Evolutionary conservation across 2,113 vertebrate species (phyloP), one percentile per base, ranked within the genome.

Genomic region (Anoura caudifer): DNA sequence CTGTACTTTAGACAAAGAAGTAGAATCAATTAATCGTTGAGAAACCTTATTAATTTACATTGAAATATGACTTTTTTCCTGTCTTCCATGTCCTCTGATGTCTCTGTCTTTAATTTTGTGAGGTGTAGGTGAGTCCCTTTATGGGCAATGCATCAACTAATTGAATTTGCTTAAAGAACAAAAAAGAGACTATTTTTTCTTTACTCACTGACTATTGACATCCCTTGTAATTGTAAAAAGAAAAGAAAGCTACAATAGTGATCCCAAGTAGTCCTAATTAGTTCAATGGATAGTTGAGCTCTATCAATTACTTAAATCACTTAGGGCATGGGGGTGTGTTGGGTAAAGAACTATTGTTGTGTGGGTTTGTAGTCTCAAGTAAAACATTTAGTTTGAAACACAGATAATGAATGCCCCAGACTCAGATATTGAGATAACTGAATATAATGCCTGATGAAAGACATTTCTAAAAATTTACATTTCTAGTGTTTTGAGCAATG

Each of bases 11-110:
- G 95, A 96, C 92, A 77, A 96, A 95, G 88, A 77, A 70, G 72
- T 92, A 59, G 41, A 96, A 96, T 98, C 95, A 6, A 97, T 98
- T 91, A 6, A 97, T 98, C 89, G 54, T 91, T 81, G 76, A 94
- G 63, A 86, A 88, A 43, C 7, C 41, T 75, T 92, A 85, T 96
- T 97, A 94, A 96, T 97, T 96, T 96, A 91, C 91, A 96, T 63
- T 96, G 91, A 87, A 95, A 96, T 95, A 38, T 91, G 81, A 90
- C 59, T 59, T 87, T 94, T 54, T 86, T 77, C 4, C 31, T 28
- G 76, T 86, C 63, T 65, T 93, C 70, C 70, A 12, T 94, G 45
- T 92, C 52, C 52, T 95, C 75, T 91, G 63, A 92, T 54, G 69
- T 86, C 75, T 86, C 70, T 43, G 76, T 83, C 47, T 93, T 96